Base-by-base conservation (phyloP, 2,797 vertebrate genomes). In the Lepus oiostolus region DNA sequence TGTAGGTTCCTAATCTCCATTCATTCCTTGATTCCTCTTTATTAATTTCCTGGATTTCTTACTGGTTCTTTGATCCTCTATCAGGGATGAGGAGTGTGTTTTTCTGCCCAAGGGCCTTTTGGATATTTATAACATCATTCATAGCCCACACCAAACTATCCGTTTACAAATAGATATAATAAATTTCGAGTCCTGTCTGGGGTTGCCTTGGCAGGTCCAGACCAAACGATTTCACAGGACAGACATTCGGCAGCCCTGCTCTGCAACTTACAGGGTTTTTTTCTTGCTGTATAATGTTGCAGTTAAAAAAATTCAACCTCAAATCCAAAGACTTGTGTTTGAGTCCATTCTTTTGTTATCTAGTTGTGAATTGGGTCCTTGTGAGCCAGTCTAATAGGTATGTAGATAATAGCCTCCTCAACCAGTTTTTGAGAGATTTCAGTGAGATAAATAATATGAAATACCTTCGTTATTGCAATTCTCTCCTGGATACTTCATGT, bases 341-440 rank as follows among this genome's bases (percentile, higher is more conserved):
- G n/a, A 71, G 28, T 75, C 1, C 22, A 81, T 1, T 72, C 22
- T 75, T n/a, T 94, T 63, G 10, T n/a, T 68, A 7, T 89, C 11
- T 90, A 50, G 84, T 89, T 88, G 89, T 77, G 26, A 89, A 16
- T 76, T 38, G 77, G 1, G 22, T 11, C 7, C 2, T 17, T 60
- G 5, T 63, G 32, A 83, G 38, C 5, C 58, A 72, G 7, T 28
- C 68, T 67, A 70, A 28, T 2, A 38, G 7, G 79, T 84, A 60
- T 60, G 62, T 22, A 75, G 2, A 47, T 35, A 77, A 35, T 16
- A 84, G 22, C 7, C 4, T 42, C 14, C 19, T 38, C 32, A 38
- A 90, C 62, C 50, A 65, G 4, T 28, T 87, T 85, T 65, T 47
- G n/a, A 86, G 50, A 88, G 30, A 63, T 75, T 95, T 83, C 52